Conservation (phyloP, 2,113 vertebrate genomes). For the Colinus virginianus region DNA sequence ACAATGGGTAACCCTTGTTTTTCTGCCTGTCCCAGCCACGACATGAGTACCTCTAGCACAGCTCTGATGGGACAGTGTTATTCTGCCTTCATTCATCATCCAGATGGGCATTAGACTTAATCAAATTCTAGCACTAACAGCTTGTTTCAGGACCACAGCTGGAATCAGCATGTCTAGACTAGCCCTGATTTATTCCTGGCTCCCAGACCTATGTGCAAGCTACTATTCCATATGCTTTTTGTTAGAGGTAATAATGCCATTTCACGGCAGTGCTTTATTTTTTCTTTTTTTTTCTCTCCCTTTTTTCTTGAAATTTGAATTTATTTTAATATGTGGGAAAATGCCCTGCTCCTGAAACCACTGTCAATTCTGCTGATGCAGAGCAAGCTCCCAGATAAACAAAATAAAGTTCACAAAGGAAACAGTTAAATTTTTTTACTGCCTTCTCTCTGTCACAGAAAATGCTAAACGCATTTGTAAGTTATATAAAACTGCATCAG, state of each 20-base stretch:
- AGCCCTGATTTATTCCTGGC: slow-evolving; percentile 60
- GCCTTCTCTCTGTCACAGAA: slow-evolving; percentile 25
- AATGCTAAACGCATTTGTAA: slow-evolving; percentile 50
- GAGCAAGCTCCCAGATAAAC: neutral
- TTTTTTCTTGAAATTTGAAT: slow-evolving; percentile 33
- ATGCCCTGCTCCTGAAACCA: neutral
- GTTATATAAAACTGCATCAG: slow-evolving; percentile 38
- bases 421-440: slow-evolving; percentile 60
- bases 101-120: neutral
- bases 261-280: neutral
- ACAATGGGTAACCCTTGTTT: neutral
- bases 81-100: neutral
- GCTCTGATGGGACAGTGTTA: neutral
- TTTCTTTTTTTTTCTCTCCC: neutral
- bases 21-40: neutral
- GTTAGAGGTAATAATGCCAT: slow-evolving; percentile 46
- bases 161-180: slow-evolving; percentile 58
- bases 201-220: neutral
- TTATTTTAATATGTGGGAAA: neutral
- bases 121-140: neutral
- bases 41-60: neutral
- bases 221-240: slow-evolving; percentile 62
- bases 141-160: slow-evolving; percentile 55
- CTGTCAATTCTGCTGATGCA: neutral
- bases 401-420: slow-evolving; percentile 53